A percentile compares a stretch with the other conserved stretches of the same genome.
Evolutionary conservation across 2,113 vertebrate species (phyloP).

Genomic region (Corynorhinus townsendii): DNA sequence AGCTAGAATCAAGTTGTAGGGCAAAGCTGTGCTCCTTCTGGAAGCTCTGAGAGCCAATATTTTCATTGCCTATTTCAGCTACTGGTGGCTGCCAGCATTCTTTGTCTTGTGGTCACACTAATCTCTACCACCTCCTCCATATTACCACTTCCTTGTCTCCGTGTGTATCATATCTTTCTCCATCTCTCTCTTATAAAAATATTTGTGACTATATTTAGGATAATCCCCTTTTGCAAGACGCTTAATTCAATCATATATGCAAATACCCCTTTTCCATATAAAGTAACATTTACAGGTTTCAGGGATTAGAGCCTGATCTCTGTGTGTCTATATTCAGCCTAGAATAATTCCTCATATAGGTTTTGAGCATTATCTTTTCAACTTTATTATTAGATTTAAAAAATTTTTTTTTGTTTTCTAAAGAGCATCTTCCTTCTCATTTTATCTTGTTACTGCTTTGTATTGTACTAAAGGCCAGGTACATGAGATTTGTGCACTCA

Average conservation of each 20-base stretch:
- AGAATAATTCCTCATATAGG: neutral
- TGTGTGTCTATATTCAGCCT: neutral
- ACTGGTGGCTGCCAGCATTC: neutral
- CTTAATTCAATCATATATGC: neutral
- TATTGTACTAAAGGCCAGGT: neutral
- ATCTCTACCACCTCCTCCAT: neutral
- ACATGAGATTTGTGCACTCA: too few species aligned
- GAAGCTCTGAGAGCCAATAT: neutral
- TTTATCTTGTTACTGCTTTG: neutral
- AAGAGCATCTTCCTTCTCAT: neutral
- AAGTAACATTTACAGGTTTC: neutral
- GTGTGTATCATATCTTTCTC: neutral
- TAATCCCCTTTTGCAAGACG: neutral
- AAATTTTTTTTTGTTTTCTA: neutral
- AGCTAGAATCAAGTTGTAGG: neutral
- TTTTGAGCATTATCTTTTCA: neutral
- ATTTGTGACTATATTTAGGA: neutral
- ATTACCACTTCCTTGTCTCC: neutral
- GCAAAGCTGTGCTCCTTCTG: neutral
- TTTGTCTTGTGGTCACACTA: neutral
- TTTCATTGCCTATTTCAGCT: neutral
- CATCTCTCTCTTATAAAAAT: neutral
- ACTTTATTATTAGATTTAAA: neutral
- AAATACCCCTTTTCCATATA: neutral
- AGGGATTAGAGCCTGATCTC: neutral